Evolutionary conservation across 2,797 vertebrate genomes (phyloP).

Genomic region (Poeciliopsis gracilis): DNA sequence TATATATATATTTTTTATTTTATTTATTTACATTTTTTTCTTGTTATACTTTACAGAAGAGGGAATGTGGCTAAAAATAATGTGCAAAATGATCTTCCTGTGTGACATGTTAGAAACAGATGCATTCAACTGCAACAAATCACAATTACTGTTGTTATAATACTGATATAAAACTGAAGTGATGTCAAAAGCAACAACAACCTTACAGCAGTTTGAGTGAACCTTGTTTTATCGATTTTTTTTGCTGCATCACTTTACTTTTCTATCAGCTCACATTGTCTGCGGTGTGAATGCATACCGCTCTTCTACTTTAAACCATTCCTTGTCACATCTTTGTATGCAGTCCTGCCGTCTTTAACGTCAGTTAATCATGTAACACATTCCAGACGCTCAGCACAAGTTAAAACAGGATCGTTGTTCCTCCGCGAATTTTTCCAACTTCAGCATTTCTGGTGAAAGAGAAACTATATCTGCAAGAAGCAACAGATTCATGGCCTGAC

Average conservation of each 20-base stretch:
- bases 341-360: neutral
- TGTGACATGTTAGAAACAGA: too few species aligned
- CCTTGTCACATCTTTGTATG: neutral
- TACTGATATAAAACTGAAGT: neutral
- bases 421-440: neutral
- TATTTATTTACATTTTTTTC: too few species aligned
- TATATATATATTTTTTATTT: too few species aligned
- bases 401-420: neutral
- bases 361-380: neutral
- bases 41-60: too few species aligned
- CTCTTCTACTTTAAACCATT: neutral
- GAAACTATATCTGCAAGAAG: neutral
- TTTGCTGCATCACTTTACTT: too few species aligned
- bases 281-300: neutral
- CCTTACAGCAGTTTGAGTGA: neutral
- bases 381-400: neutral
- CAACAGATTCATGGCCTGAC: neutral
- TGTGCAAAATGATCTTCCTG: too few species aligned
- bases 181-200: neutral
- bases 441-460: neutral
- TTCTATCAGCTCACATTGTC: neutral
- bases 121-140: too few species aligned
- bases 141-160: too few species aligned
- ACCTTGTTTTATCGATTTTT: neutral
- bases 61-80: too few species aligned